A percentile compares a stretch with the other conserved stretches of the same genome.
phyloP scores from a whole-genome alignment of 2,888 invertebrate genomes.

The Callimorpha dominula region DNA sequence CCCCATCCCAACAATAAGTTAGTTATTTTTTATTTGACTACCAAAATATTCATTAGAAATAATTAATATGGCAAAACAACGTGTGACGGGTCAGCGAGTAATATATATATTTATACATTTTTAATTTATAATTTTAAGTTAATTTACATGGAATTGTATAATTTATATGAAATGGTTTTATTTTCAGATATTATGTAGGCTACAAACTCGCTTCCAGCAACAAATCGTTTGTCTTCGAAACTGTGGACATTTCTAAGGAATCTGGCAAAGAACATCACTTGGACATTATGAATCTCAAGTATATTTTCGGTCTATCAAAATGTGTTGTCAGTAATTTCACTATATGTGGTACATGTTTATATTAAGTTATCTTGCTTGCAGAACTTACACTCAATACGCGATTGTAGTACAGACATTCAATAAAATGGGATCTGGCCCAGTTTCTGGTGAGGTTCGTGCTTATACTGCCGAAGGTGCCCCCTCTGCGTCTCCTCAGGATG shows the following conservation, averaged over 20 bases:
- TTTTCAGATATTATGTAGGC: conserved; percentile 95
- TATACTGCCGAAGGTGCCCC: conserved; percentile 98
- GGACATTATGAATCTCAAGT: conserved; percentile 92
- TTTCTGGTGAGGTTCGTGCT: conserved; percentile 95
- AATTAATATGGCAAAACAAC: no score
- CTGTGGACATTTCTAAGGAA: conserved; percentile 96
- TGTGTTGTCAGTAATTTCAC: not conserved
- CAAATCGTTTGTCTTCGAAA: conserved; percentile 95
- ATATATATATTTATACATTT: not conserved
- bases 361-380: conserved; percentile 56
- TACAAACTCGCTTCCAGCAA: conserved; percentile 94
- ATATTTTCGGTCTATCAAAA: conserved; percentile 49
- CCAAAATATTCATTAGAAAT: no score
- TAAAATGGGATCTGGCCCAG: conserved; percentile 96
- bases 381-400: conserved; percentile 98
- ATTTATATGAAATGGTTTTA: not conserved
- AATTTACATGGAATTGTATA: not conserved
- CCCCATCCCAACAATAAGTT: no score
- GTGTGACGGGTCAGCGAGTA: no score
- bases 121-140: not conserved
- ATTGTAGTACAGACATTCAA: conserved; percentile 98
- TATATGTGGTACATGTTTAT: not conserved
- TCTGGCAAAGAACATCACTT: conserved; percentile 96
- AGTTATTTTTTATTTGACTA: no score
- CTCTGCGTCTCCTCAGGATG: conserved; percentile 96